Evolutionary conservation across 1,140 invertebrate species (phyloP).

Genomic region (Latrodectus geometricus): DNA sequence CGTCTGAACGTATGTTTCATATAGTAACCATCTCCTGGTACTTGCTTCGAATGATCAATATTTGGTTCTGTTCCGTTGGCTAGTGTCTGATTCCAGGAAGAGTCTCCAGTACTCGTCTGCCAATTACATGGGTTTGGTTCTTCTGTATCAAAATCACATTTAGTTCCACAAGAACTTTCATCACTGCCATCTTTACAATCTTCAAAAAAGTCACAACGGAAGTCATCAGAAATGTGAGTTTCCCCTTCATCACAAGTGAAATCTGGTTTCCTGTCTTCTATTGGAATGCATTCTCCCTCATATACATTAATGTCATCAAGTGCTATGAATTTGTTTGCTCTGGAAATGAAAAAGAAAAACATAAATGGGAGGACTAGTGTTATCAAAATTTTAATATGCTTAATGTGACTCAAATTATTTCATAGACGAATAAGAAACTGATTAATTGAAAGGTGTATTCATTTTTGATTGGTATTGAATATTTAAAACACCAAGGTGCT

Average conservation of each 20-base stretch:
- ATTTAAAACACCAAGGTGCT: too few species aligned
- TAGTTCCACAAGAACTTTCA: slow-evolving; percentile 57
- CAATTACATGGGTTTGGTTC: slow-evolving; percentile 53
- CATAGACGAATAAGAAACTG: too few species aligned
- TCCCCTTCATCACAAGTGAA: slow-evolving; percentile 44
- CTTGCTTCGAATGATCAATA: slow-evolving; percentile 49
- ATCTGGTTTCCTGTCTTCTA: slow-evolving; percentile 35
- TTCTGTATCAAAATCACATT: slow-evolving; percentile 55
- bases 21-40: slow-evolving; percentile 32
- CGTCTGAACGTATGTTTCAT: slow-evolving; percentile 27
- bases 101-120: not conserved
- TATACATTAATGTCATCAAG: slow-evolving; percentile 60
- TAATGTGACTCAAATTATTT: too few species aligned
- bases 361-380: not conserved
- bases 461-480: too few species aligned
- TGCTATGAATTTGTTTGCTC: slow-evolving; percentile 54
- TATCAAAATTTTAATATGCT: too few species aligned
- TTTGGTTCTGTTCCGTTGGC: slow-evolving; percentile 6
- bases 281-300: slow-evolving; percentile 26
- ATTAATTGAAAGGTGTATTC: too few species aligned
- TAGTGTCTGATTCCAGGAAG: slow-evolving; percentile 15
- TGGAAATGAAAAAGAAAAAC: not conserved
- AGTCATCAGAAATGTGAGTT: slow-evolving; percentile 39
- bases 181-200: slow-evolving; percentile 61
- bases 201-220: slow-evolving; percentile 62